phyloP scores from a whole-genome alignment of 1,140 invertebrate genomes.

The Drosophila mojavensis region DNA sequence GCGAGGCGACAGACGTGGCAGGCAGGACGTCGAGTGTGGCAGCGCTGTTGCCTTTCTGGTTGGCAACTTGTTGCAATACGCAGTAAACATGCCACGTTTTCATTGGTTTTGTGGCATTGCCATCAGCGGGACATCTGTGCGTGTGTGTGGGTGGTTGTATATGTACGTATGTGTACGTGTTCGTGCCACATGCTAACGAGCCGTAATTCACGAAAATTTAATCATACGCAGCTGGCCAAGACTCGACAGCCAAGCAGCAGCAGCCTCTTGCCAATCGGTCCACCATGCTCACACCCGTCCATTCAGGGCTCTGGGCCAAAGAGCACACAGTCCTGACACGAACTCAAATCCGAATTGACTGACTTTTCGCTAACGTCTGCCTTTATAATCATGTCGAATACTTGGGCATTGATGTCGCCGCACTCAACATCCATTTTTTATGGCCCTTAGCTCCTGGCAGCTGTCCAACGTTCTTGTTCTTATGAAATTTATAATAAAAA shows the following conservation, averaged over 20 bases:
- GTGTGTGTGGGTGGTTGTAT: constrained; percentile 13
- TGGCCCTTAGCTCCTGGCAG: constrained; percentile 45
- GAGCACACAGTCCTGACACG: constrained; percentile 21
- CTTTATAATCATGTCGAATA: constrained; percentile 64
- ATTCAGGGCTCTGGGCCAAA: not conserved
- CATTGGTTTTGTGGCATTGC: constrained; percentile 51
- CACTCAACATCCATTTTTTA: constrained; percentile 57
- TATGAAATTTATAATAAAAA: constrained; percentile 32
- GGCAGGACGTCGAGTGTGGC: constrained; percentile 28
- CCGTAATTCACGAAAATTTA: constrained; percentile 81
- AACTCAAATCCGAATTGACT: constrained; percentile 28
- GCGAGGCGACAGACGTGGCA: constrained; percentile 8
- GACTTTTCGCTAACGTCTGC: constrained; percentile 32
- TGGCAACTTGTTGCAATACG: constrained; percentile 76
- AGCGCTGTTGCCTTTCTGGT: constrained; percentile 29
- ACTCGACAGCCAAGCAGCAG: constrained; percentile 19
- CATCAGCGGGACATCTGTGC: constrained; percentile 55
- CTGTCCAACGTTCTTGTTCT: constrained; percentile 54
- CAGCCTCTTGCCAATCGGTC: constrained; percentile 13
- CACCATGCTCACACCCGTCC: not conserved
- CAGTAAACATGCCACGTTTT: constrained; percentile 59
- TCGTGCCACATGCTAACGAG: constrained; percentile 79
- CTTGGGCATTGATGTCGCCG: constrained; percentile 66
- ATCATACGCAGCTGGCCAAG: constrained; percentile 64
- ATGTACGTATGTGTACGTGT: constrained; percentile 26